Conservation (phyloP, 2,888 invertebrate genomes). For the Embidobia sp. region DNA sequence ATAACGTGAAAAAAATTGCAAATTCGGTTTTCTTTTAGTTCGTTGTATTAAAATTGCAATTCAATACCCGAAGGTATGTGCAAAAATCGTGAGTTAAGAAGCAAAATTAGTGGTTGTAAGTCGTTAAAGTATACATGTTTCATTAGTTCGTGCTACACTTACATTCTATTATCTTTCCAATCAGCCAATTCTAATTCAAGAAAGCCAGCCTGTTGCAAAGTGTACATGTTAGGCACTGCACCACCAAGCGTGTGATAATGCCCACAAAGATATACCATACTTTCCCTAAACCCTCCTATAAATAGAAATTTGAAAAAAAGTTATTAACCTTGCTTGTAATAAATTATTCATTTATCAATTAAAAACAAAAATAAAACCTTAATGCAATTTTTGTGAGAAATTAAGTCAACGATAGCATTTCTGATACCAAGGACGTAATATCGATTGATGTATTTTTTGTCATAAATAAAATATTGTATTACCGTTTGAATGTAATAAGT, state of each 20-base stretch:
- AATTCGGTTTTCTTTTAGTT: too few relatives aligned
- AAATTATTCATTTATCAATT: too few relatives aligned
- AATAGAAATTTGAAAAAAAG: conserved; percentile 69
- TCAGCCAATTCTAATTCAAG: conserved; percentile 95
- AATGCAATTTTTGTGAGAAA: too few relatives aligned
- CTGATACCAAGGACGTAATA: too few relatives aligned
- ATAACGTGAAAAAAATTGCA: too few relatives aligned
- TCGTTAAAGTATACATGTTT: conserved; percentile 37
- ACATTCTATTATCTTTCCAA: conserved; percentile 95
- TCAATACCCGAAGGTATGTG: background rate
- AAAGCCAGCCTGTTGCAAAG: conserved; percentile 90
- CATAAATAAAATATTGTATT: too few relatives aligned
- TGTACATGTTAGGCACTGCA: conserved; percentile 91
- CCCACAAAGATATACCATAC: conserved; percentile 92
- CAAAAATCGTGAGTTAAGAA: conserved; percentile 2
- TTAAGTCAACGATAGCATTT: too few relatives aligned
- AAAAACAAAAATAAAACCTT: too few relatives aligned
- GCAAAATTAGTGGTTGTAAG: conserved; percentile 6
- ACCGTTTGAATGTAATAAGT: too few relatives aligned
- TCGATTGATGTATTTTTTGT: too few relatives aligned
- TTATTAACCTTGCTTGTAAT: too few relatives aligned
- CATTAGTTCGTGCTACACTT: conserved; percentile 71
- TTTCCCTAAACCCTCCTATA: conserved; percentile 84
- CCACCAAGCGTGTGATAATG: conserved; percentile 94
- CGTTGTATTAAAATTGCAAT: too few relatives aligned